These are phyloP conservation scores for Unio pictorum DNA, from an alignment of 2,888 invertebrate species.

Conservation along the genomic window DNA sequence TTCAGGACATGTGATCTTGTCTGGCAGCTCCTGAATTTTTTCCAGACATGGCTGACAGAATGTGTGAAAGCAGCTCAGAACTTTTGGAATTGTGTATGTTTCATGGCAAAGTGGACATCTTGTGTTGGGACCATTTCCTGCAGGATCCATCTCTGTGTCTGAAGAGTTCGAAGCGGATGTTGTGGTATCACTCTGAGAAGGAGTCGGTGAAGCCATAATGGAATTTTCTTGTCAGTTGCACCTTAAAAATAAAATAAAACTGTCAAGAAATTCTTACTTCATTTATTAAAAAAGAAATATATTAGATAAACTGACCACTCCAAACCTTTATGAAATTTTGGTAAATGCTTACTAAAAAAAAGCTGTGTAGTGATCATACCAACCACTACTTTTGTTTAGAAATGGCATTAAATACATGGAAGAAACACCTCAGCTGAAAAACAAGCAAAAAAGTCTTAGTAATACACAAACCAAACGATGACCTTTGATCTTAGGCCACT, in stretches of 20 bases:
- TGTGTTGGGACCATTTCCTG: conserved; percentile 56
- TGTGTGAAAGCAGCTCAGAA: conserved; percentile 77
- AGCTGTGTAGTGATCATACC: no score
- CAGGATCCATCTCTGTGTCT: conserved; percentile 60
- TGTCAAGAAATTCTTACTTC: not conserved
- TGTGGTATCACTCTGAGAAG: conserved; percentile 64
- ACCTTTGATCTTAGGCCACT: no score
- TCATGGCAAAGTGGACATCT: conserved; percentile 84
- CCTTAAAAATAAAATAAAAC: conserved; percentile 20
- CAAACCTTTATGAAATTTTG: not conserved
- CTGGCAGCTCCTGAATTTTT: conserved; percentile 76
- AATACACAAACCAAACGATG: no score
- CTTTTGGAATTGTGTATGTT: conserved; percentile 74
- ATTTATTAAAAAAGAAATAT: not conserved
- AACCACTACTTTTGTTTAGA: no score
- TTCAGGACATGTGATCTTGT: conserved; percentile 84
- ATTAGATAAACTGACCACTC: not conserved
- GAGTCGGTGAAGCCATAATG: conserved; percentile 66
- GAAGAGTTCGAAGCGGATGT: conserved; percentile 65
- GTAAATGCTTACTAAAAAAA: no score
- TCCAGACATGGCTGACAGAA: conserved; percentile 89
- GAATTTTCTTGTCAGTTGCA: conserved; percentile 23
- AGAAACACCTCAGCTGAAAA: no score
- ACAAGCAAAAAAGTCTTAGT: no score
- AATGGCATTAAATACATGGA: no score